Evolutionary conservation across 2,888 invertebrate species (phyloP).

Genomic region (Brachypalpus laphriformis): DNA sequence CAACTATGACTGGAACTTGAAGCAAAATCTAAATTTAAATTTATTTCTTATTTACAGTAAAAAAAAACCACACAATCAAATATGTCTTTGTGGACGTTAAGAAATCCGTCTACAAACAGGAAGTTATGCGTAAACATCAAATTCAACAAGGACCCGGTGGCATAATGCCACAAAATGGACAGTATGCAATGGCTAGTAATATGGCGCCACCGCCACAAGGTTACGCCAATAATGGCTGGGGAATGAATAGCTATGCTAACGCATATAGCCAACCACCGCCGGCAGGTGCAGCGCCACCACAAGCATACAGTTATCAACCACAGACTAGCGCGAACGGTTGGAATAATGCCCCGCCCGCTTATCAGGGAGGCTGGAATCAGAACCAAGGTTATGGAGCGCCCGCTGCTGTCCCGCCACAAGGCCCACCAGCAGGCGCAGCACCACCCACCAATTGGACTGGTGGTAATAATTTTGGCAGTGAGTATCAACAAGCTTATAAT

Average conservation of each 20-base stretch:
- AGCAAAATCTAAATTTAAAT: not conserved
- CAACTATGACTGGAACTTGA: too few relatives aligned
- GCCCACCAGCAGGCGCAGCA: slow-evolving; percentile 64
- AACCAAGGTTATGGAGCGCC: slow-evolving; percentile 75
- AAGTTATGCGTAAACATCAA: slow-evolving; percentile 76
- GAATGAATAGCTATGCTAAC: slow-evolving; percentile 77
- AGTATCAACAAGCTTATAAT: slow-evolving; percentile 91
- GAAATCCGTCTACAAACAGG: slow-evolving; percentile 79
- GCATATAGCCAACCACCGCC: slow-evolving; percentile 77
- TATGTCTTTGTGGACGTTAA: slow-evolving; percentile 79
- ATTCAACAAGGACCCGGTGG: slow-evolving; percentile 79
- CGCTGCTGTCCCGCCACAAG: slow-evolving; percentile 76
- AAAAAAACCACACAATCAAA: slow-evolving; percentile 79
- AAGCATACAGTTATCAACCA: slow-evolving; percentile 67
- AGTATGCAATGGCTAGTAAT: slow-evolving; percentile 56
- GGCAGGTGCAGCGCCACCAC: slow-evolving; percentile 68
- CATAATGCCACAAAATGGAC: slow-evolving; percentile 78
- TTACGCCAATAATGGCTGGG: slow-evolving; percentile 76
- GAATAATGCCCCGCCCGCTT: slow-evolving; percentile 76
- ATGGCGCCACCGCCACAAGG: slow-evolving; percentile 75
- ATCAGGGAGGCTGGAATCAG: slow-evolving; percentile 71
- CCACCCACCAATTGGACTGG: slow-evolving; percentile 72
- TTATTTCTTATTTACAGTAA: slow-evolving; percentile 74
- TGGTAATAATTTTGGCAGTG: slow-evolving; percentile 83
- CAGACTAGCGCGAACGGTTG: slow-evolving; percentile 74